Evolutionary conservation across 2,113 vertebrate genomes (phyloP).

Genomic region (Anser cygnoides): DNA sequence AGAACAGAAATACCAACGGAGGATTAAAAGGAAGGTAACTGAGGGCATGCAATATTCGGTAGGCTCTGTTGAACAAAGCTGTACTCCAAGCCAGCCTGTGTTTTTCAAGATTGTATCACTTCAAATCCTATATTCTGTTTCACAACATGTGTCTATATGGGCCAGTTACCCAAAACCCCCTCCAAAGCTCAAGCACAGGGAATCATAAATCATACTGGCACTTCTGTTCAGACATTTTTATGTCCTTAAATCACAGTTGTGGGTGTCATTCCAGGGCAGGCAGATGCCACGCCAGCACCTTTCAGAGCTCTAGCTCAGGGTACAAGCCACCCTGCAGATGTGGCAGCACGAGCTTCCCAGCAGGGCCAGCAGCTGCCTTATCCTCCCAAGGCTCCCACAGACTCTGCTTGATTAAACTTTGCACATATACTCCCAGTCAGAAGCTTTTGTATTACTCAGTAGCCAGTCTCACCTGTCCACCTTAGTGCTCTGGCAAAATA

Average conservation of each 20-base stretch:
- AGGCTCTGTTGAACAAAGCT: neutral
- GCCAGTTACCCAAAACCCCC: neutral
- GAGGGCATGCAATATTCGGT: neutral
- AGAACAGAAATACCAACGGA: neutral
- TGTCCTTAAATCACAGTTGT: neutral
- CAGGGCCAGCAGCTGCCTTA: neutral
- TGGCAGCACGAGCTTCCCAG: neutral
- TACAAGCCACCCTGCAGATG: neutral
- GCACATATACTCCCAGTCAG: neutral
- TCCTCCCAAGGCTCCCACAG: neutral
- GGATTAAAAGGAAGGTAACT: neutral
- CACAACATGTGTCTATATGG: neutral
- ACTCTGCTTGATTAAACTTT: neutral
- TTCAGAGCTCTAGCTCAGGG: neutral
- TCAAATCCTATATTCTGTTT: neutral
- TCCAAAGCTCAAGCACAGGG: neutral
- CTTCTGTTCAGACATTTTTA: neutral
- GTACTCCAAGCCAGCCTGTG: neutral
- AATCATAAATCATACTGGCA: neutral
- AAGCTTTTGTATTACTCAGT: neutral
- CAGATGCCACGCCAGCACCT: neutral
- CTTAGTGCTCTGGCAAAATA: neutral
- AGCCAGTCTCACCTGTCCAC: neutral
- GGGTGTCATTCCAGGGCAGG: neutral
- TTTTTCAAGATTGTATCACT: neutral